Base-by-base conservation (phyloP, 2,888 invertebrate species). In the Drosophila mercatorum region DNA sequence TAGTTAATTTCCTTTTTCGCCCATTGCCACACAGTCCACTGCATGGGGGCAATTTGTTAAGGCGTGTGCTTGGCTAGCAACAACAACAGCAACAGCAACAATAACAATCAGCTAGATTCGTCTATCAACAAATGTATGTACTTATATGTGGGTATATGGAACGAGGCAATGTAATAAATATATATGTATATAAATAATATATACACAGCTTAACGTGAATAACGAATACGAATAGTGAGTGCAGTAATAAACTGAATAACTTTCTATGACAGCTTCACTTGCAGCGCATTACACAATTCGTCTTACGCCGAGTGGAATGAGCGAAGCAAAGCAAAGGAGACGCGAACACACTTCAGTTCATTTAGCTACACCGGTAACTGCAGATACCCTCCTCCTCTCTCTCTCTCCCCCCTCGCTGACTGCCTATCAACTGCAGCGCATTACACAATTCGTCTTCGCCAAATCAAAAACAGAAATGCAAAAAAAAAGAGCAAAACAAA, bases 11-110 rank as follows among this genome's bases (percentile, higher is more conserved):
- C 63, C 56, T 53, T 60, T 63, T 58, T 69, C 43, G 55, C 31
- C 68, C 62, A 72, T 61, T 80, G 68, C 53, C 75, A 49, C 53
- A 62, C 77, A 64, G 26, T 72, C 47, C 28, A 62, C 56, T 44
- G 46, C 41, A 79, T 72, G 56, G 63, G 71, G 77, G 68, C 60
- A 43, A 68, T 63, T 51, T 76, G 79, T 79, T 65, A 31, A 36
- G n/a, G 38, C 43, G 52, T 28, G 14, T 52, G 61, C 38, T 38
- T 22, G 7, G 62, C 53, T 28, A 22, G 12, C 31, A 53, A 10
- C 55, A 56, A n/a, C 10, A 61, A 28, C 10, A 55, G 22, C 44
- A 26, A 46, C 34, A 52, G 10, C 36, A 36, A 26, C 12, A 26
- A 5, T 38, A 38, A 26, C 12, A 26, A 5, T 53, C 47, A 14